Evolutionary conservation across 2,113 vertebrate species (phyloP), one percentile per base, ranked within the genome.

Genomic region (Reinhardtius hippoglossoides): DNA sequence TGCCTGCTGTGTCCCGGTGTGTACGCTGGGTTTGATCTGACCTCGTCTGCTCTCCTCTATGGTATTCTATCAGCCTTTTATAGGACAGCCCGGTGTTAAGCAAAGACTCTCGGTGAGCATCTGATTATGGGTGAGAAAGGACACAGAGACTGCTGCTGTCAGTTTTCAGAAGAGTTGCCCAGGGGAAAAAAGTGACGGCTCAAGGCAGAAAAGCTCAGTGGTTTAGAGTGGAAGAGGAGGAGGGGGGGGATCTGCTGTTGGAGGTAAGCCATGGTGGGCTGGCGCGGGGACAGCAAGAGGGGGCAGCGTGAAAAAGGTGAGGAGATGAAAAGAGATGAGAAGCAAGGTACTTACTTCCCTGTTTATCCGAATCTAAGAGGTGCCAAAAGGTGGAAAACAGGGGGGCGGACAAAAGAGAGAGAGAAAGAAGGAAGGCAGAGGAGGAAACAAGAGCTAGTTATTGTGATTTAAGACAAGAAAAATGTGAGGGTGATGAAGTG

Each of bases 351-450:
- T 95, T 95, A 95, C 94, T 95, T 95, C 95, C 92, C 94, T 94
- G 94, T 95, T 95, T 91, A 95, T 95, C 94, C 94, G 94, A 93
- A 95, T 95, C 94, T 95, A 94, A 91, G 80, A 91, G 87, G 83
- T 87, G 91, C 91, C 88, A 85, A 88, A 86, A 71, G 83, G 71
- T 88, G 54, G 72, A 85, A 83, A 77, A 83, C 67, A 63, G 70
- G 69, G 40, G 68, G 77, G 61, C 2, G 78, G 57, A 60, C 40
- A 42, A 42, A 59, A 79, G 26, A 85, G 61, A 74, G 61, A 91
- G 52, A 92, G 71, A 91, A 55, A 91, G 81, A 80, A 75, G 72
- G 76, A 37, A 78, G 75, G 67, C 13, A 67, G 68, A 85, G 68
- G 63, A 83, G 83, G 82, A 87, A 88, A 91, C 75, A 91, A 88